Evolutionary conservation across 2,888 invertebrate species (phyloP).

Genomic region (Desoria tigrina): DNA sequence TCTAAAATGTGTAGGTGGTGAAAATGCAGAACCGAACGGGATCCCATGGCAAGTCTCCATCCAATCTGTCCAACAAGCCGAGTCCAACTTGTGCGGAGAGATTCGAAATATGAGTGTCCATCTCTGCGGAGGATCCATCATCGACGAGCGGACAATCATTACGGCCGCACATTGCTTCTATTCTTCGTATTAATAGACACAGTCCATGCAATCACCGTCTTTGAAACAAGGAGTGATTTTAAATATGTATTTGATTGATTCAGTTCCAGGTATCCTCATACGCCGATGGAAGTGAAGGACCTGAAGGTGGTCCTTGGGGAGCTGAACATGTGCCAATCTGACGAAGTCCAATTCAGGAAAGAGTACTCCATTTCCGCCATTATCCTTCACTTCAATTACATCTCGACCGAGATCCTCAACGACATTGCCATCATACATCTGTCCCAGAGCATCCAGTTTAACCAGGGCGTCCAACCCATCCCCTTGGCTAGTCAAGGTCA

Average conservation of each 20-base stretch:
- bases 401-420: slow-evolving; percentile 46
- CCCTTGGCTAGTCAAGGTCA: slow-evolving; percentile 24
- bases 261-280: slow-evolving; percentile 41
- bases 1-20: slow-evolving; percentile 35
- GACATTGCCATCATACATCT: slow-evolving; percentile 44
- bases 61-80: slow-evolving; percentile 32
- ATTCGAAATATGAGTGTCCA: slow-evolving; percentile 36
- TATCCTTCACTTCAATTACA: slow-evolving; percentile 43
- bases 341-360: slow-evolving; percentile 36
- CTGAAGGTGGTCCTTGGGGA: slow-evolving; percentile 48
- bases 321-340: slow-evolving; percentile 37
- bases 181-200: slow-evolving; percentile 32
- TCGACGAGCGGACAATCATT: slow-evolving; percentile 39
- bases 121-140: slow-evolving; percentile 47
- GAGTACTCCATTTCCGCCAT: slow-evolving; percentile 35
- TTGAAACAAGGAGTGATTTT: neutral
- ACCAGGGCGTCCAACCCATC: slow-evolving; percentile 43
- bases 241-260: no score
- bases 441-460: slow-evolving; percentile 33
- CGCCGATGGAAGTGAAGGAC: slow-evolving; percentile 23
- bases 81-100: slow-evolving; percentile 26
- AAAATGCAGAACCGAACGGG: slow-evolving; percentile 29
- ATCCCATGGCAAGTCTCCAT: slow-evolving; percentile 47
- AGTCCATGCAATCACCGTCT: neutral
- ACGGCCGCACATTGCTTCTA: slow-evolving; percentile 47